These are phyloP conservation scores for Loripinus fragilis DNA, from an alignment of 2,888 invertebrate genomes.

Conservation along the genomic window DNA sequence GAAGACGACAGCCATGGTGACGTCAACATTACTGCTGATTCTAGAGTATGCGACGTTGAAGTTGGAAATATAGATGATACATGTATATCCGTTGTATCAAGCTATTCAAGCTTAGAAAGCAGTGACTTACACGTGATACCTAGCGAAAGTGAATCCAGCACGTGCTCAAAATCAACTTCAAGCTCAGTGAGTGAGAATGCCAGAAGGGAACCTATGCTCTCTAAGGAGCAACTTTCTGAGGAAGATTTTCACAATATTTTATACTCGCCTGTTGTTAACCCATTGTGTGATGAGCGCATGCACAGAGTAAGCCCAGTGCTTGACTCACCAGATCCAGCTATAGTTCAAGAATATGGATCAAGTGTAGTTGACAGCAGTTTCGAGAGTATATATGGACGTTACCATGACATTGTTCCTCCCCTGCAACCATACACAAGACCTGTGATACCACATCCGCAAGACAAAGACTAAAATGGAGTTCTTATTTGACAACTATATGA, in stretches of 20 bases:
- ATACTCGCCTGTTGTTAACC: not conserved
- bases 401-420: constrained; percentile 1
- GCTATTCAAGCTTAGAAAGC: not conserved
- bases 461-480: too few relatives aligned
- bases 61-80: not conserved
- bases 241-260: not conserved
- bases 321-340: not conserved
- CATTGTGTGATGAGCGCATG: constrained; percentile 5
- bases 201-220: not conserved
- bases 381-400: not conserved
- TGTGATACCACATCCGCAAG: not conserved
- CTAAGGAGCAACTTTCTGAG: not conserved
- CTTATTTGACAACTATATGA: too few relatives aligned
- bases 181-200: not conserved
- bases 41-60: not conserved
- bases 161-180: not conserved
- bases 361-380: not conserved
- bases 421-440: constrained; percentile 3
- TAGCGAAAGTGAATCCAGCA: not conserved
- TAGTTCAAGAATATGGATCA: not conserved
- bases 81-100: not conserved
- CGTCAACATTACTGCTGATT: too few relatives aligned
- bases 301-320: not conserved
- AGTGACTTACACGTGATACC: not conserved
- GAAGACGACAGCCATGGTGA: too few relatives aligned